These are phyloP conservation scores for Helicoverpa assulta DNA, from an alignment of 2,888 invertebrate species.

Conservation along the genomic window DNA sequence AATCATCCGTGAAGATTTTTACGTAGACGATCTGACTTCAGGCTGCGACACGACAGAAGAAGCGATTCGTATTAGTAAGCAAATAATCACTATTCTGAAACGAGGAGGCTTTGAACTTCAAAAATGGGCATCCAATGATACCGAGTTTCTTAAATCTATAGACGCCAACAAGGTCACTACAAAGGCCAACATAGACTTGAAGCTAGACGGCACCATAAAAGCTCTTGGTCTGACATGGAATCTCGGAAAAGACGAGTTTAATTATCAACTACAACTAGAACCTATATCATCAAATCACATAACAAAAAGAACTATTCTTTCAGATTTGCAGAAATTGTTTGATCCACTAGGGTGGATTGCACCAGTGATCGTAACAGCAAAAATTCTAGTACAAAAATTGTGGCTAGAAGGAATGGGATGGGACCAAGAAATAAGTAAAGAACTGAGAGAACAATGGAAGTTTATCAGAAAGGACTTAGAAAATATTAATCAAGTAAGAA, in stretches of 20 bases:
- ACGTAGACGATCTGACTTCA: slow-evolving; percentile 6
- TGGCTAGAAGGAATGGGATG: slow-evolving; percentile 47
- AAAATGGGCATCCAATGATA: slow-evolving; percentile 6
- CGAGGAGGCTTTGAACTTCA: slow-evolving; percentile 9
- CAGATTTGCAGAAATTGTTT: slow-evolving; percentile 40
- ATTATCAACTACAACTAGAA: no score
- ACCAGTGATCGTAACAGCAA: slow-evolving; percentile 38
- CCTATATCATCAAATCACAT: slow-evolving; percentile 7
- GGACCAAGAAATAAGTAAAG: slow-evolving; percentile 45
- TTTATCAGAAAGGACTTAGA: no score
- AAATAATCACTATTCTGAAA: background rate
- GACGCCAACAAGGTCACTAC: no score
- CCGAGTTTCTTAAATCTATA: no score
- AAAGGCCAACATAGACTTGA: no score
- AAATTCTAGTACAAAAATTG: slow-evolving; percentile 31
- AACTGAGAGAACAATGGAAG: slow-evolving; percentile 45
- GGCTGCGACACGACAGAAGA: slow-evolving; percentile 4
- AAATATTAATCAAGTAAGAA: no score
- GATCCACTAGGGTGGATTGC: slow-evolving; percentile 59
- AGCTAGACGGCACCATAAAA: no score
- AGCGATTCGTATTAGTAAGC: background rate
- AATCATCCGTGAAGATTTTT: slow-evolving; percentile 1
- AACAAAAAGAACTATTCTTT: slow-evolving; percentile 56
- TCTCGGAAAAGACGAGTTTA: no score
- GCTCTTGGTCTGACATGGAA: no score